Conservation (phyloP, 2,797 vertebrate species). For the Graptemys geographica region DNA sequence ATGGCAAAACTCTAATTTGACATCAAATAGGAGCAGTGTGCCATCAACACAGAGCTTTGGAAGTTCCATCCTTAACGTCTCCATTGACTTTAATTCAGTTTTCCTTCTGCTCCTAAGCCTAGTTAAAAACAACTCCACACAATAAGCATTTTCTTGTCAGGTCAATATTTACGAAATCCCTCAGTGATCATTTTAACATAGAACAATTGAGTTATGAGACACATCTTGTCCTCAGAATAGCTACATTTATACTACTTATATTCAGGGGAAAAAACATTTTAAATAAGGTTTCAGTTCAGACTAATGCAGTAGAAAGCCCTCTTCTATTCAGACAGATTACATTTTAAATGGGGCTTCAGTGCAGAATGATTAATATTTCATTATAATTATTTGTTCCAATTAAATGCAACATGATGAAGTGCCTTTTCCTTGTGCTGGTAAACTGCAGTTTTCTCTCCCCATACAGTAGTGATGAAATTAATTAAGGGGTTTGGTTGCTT, state of each 20-base stretch:
- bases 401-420: conserved; percentile 68
- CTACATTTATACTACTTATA: neutral
- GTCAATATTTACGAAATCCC: neutral
- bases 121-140: neutral
- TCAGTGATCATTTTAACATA: neutral
- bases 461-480: conserved; percentile 52
- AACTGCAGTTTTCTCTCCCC: neutral
- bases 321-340: conserved; percentile 31
- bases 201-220: neutral
- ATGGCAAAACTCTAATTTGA: neutral
- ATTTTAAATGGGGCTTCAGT: conserved; percentile 56
- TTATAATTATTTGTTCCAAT: conserved; percentile 71
- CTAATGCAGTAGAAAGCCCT: neutral
- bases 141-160: neutral
- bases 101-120: neutral
- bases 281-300: conserved; percentile 8
- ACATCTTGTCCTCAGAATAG: neutral
- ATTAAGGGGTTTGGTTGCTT: conserved; percentile 58
- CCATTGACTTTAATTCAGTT: neutral
- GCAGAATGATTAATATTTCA: conserved; percentile 59
- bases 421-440: conserved; percentile 37
- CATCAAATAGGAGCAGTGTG: neutral
- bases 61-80: neutral
- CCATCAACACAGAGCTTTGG: neutral
- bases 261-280: neutral